Evolutionary conservation across 2,888 invertebrate species (phyloP).

Genomic region (Cybosia mesomella): DNA sequence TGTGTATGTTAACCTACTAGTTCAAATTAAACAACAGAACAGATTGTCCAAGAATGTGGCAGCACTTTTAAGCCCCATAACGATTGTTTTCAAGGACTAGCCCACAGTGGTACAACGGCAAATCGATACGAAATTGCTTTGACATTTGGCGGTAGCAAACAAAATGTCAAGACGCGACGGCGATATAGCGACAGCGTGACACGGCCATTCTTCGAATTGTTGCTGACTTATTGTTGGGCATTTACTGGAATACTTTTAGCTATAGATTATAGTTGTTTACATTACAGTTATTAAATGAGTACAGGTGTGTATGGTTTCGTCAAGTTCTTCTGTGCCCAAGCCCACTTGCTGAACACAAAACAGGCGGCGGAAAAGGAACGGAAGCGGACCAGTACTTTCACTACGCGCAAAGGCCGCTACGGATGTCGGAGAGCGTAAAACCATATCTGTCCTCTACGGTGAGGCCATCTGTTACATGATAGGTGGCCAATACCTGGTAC

Average conservation of each 20-base stretch:
- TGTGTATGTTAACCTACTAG: no score
- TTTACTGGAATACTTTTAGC: neutral
- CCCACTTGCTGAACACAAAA: no score
- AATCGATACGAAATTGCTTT: conserved; percentile 52
- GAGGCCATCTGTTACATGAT: no score
- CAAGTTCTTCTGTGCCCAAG: no score
- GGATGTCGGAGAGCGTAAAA: no score
- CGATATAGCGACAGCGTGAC: conserved; percentile 28
- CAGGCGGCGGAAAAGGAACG: no score
- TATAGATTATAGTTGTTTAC: neutral
- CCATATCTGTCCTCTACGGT: no score
- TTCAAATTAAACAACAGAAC: neutral
- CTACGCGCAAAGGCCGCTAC: no score
- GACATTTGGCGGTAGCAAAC: conserved; percentile 42
- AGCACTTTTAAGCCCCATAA: conserved; percentile 11
- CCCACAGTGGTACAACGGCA: conserved; percentile 39
- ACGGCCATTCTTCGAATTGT: conserved; percentile 40
- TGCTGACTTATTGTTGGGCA: neutral
- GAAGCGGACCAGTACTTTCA: no score
- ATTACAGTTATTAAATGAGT: no score
- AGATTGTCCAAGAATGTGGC: neutral
- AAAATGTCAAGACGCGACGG: conserved; percentile 44
- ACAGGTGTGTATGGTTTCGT: no score
- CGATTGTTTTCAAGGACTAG: conserved; percentile 25
- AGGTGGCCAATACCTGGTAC: no score